These are phyloP conservation scores for Erethizon dorsatum DNA, from an alignment of 2,797 vertebrate species.

Conservation along the genomic window DNA sequence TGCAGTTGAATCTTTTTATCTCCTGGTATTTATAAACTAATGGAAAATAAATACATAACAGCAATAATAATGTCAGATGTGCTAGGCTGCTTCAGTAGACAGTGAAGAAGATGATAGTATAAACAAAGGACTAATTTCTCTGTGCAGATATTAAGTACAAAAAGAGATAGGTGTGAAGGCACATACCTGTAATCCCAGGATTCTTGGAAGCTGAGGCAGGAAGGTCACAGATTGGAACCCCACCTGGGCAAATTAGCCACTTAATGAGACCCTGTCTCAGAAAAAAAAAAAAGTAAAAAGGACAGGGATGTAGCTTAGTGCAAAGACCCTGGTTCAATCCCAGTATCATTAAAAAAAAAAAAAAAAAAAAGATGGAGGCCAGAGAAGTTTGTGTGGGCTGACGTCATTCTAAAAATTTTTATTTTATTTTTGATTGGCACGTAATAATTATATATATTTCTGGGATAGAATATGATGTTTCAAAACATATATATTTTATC, in stretches of 20 bases:
- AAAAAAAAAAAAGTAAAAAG: background rate
- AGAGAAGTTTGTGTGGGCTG: background rate
- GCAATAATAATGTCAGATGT: background rate
- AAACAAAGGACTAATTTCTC: background rate
- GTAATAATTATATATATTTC: background rate
- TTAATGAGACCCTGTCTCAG: background rate
- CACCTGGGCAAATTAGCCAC: no score
- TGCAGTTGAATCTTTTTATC: background rate
- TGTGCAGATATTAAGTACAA: background rate
- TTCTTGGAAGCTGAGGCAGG: background rate
- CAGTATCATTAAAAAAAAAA: background rate
- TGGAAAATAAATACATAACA: slow-evolving; percentile 11
- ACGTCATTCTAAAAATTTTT: background rate
- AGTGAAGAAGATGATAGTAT: background rate
- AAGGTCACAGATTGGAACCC: background rate
- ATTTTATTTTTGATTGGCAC: background rate
- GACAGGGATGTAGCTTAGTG: background rate
- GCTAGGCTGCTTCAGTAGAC: slow-evolving; percentile 2
- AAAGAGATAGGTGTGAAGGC: background rate
- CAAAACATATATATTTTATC: background rate
- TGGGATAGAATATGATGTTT: background rate
- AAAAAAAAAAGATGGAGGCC: background rate
- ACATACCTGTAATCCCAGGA: background rate
- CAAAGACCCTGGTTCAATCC: background rate
- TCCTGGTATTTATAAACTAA: background rate